These are phyloP conservation scores for Gnatocerus cornutus DNA, from an alignment of 2,888 invertebrate genomes.

Conservation along the genomic window DNA sequence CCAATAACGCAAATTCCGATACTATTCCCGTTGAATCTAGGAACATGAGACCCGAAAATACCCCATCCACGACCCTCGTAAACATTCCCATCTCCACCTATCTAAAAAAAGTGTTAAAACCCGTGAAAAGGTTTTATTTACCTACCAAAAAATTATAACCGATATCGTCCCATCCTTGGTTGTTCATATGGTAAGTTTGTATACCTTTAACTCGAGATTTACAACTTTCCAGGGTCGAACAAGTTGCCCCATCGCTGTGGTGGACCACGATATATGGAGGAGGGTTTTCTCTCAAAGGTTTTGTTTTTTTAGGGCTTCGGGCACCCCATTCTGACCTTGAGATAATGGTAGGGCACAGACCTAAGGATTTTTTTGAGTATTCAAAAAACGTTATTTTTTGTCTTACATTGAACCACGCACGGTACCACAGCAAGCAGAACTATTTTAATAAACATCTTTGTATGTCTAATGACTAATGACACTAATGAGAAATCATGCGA, in stretches of 20 bases:
- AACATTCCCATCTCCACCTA: slow-evolving; percentile 78
- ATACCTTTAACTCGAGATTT: slow-evolving; percentile 66
- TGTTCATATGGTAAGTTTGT: slow-evolving; percentile 67
- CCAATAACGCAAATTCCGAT: slow-evolving; percentile 79
- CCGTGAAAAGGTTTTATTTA: slow-evolving; percentile 13
- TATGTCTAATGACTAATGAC: too few relatives aligned
- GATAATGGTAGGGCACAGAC: slow-evolving; percentile 64
- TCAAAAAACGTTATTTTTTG: not conserved
- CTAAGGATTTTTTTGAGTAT: slow-evolving; percentile 23
- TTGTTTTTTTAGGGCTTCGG: slow-evolving; percentile 53
- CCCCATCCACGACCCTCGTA: slow-evolving; percentile 81
- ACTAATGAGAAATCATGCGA: not conserved
- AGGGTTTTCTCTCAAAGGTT: slow-evolving; percentile 62
- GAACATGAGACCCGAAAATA: slow-evolving; percentile 76
- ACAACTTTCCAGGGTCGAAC: slow-evolving; percentile 66
- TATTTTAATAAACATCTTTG: not conserved
- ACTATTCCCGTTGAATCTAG: slow-evolving; percentile 75
- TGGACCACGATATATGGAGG: slow-evolving; percentile 70
- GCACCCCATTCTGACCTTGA: slow-evolving; percentile 70
- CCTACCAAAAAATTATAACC: slow-evolving; percentile 69
- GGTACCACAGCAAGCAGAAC: not conserved
- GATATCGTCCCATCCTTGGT: slow-evolving; percentile 64
- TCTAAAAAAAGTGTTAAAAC: too few relatives aligned
- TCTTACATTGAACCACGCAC: not conserved
- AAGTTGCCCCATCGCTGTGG: slow-evolving; percentile 68